phyloP scores from a whole-genome alignment of 2,113 vertebrate genomes.

The Corynorhinus townsendii region DNA sequence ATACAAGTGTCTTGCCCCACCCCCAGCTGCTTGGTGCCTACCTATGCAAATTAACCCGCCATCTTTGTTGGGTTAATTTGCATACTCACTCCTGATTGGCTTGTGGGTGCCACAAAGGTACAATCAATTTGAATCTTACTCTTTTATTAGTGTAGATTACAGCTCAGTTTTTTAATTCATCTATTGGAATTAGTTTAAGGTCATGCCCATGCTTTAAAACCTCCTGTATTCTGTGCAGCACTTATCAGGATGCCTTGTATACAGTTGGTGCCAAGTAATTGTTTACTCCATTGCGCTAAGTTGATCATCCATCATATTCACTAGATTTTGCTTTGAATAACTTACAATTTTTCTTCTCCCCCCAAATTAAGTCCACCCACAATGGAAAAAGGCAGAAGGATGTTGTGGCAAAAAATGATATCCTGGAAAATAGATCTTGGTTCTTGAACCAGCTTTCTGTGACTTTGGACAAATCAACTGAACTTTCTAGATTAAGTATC shows the following conservation, averaged over 20 bases:
- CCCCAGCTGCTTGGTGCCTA: no score
- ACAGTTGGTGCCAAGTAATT: neutral
- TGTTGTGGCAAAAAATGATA: neutral
- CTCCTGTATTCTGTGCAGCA: neutral
- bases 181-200: conserved; percentile 24
- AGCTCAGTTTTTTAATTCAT: neutral
- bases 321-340: conserved; percentile 19
- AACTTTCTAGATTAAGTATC: neutral
- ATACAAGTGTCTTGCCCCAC: no score
- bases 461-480: neutral
- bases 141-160: neutral
- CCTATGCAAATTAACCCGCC: no score
- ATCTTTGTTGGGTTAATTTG: no score
- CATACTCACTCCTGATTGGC: no score
- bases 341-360: neutral
- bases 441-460: neutral
- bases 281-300: neutral
- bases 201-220: neutral
- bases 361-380: neutral
- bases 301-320: conserved; percentile 4
- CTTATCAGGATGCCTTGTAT: neutral
- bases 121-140: no score
- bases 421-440: conserved; percentile 9
- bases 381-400: conserved; percentile 37
- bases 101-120: no score